Evolutionary conservation across 2,888 invertebrate species (phyloP).

Genomic region (Phortica magna): DNA sequence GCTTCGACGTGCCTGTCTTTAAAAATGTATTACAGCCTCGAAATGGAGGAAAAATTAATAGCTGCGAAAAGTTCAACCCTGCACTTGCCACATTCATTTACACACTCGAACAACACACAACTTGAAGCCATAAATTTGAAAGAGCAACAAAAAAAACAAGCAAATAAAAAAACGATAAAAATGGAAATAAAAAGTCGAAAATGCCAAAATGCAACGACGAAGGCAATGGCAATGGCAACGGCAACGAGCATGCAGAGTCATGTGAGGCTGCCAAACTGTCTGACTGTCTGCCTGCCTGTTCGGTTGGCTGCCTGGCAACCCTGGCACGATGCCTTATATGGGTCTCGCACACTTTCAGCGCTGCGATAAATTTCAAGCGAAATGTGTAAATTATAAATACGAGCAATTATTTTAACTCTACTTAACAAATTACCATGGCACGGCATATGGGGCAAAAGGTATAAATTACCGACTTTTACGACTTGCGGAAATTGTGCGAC

Average conservation of each 20-base stretch:
- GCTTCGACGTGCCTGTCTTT: constrained; percentile 14
- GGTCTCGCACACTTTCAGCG: constrained; percentile 60
- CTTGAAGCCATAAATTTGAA: constrained; percentile 63
- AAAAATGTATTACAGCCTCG: constrained; percentile 4
- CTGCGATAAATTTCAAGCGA: constrained; percentile 77
- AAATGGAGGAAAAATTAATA: constrained; percentile 58
- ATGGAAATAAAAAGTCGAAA: constrained; percentile 55
- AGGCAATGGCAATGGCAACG: constrained; percentile 18
- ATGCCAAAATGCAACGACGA: constrained; percentile 60
- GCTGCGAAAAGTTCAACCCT: constrained; percentile 60
- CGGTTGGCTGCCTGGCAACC: constrained; percentile 27
- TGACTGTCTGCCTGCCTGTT: constrained; percentile 22
- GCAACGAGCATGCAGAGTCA: constrained; percentile 23
- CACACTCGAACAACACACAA: constrained; percentile 39
- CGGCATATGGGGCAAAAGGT: constrained; percentile 76
- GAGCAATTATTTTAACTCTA: constrained; percentile 79
- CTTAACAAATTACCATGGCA: constrained; percentile 79
- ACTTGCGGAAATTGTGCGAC: constrained; percentile 73
- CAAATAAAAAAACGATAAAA: constrained; percentile 58
- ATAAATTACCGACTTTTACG: constrained; percentile 73
- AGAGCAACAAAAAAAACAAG: constrained; percentile 37
- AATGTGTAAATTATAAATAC: constrained; percentile 79
- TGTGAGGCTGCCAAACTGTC: background rate
- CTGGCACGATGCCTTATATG: constrained; percentile 15
- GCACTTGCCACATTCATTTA: constrained; percentile 50